Evolutionary conservation across 2,797 vertebrate genomes (phyloP), one percentile per base, ranked within the genome.

Genomic region (Rhinogobio ventralis): DNA sequence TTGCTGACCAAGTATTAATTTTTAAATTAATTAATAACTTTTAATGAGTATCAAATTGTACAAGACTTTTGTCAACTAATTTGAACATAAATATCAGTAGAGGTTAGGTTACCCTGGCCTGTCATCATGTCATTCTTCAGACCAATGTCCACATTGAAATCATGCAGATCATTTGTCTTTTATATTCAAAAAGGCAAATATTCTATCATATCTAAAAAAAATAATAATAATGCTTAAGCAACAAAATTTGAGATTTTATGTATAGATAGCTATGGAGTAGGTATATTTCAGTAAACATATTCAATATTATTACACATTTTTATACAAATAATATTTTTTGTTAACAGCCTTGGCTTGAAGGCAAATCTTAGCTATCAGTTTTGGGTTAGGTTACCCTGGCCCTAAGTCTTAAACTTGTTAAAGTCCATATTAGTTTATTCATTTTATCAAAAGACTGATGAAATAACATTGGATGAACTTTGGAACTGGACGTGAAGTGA

Each of bases 91-190:
- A 25, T 46, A 72, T 53, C 45, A 33, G 13, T 4, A 36, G 19
- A 30, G 30, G 81, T 75, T 87, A 90, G 83, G 83, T 72, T 83
- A 84, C 39, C 82, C 77, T 87, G 51, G 45, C 74, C 74, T 83
- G 3, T 28, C n/a, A 5, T 68, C 8, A 68, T 66, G 78, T 46
- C 62, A 33, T 57, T 39, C 14, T 45, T 46, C 69, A 66, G 42
- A 39, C 69, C 84, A 62, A 78, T 30, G 36, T 46, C 11, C 71
- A 45, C 39, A 30, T 39, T 25, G 9, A 39, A 60, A 57, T n/a
- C 55, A 33, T 49, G 25, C 9, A 1, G 45, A 42, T 66, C 19
- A 36, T 46, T 53, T 15, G 49, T 33, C 6, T 68, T 67, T 25
- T 30, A 36, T 28, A 23, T 42, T 45, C 7, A 46, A 20, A 79